phyloP scores from a whole-genome alignment of 1,140 invertebrate species.

The Calliopsis andreniformis region DNA sequence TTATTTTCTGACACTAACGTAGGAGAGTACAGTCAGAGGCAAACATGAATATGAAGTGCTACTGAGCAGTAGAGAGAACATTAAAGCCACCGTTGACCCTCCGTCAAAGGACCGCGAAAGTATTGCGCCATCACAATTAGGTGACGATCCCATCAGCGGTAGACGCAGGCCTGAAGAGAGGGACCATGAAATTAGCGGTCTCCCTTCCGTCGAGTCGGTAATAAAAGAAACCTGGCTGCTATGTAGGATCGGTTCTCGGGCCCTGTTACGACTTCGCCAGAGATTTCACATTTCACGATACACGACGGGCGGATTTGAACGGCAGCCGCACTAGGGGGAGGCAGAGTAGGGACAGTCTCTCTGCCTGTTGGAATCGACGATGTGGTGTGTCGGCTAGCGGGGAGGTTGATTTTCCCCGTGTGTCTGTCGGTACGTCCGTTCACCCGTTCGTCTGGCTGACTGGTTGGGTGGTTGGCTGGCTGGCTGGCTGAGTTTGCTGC shows the following conservation, averaged over 20 bases:
- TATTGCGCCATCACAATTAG: constrained; percentile 12
- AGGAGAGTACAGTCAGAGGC: background rate
- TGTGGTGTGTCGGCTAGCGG: constrained; percentile 24
- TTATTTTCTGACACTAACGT: background rate
- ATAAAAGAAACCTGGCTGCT: constrained; percentile 7
- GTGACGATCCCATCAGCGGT: constrained; percentile 30
- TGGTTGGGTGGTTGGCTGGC: constrained; percentile 52
- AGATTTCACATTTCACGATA: constrained; percentile 28
- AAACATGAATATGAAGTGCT: background rate
- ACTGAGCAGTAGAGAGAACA: too few species aligned
- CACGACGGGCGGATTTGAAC: constrained; percentile 15
- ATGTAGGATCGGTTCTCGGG: too few species aligned
- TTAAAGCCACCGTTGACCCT: constrained; percentile 20
- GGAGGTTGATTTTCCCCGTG: constrained; percentile 42
- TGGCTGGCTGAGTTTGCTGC: constrained; percentile 60
- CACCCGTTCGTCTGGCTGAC: constrained; percentile 40
- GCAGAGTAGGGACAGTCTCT: constrained; percentile 3
- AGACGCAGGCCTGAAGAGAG: background rate
- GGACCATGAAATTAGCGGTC: constrained; percentile 60
- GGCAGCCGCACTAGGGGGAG: constrained; percentile 53
- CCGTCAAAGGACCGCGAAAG: background rate
- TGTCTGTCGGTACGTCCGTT: constrained; percentile 43
- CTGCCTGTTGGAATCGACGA: constrained; percentile 32
- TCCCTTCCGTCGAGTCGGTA: constrained; percentile 36
- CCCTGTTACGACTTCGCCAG: constrained; percentile 18